Evolutionary conservation across 2,888 invertebrate genomes (phyloP).

Genomic region (Pyrrhia umbra): DNA sequence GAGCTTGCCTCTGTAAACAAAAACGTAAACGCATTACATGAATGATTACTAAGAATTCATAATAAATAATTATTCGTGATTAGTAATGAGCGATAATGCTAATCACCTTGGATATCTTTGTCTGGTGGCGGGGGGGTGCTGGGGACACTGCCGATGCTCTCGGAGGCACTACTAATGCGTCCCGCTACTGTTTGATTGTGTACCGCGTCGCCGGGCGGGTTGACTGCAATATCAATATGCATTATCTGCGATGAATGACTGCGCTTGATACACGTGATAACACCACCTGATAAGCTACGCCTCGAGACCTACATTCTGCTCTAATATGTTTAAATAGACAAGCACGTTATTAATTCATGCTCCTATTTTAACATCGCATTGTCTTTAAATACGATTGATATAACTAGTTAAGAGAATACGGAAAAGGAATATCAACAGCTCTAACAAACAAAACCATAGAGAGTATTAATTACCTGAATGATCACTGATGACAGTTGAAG

Average conservation of each 20-base stretch:
- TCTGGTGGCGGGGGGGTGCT: constrained; percentile 73
- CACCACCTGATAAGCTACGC: constrained; percentile 76
- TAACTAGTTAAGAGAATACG: neutral
- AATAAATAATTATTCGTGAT: constrained; percentile 23
- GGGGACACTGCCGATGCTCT: constrained; percentile 72
- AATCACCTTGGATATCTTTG: constrained; percentile 82
- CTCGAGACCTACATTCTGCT: constrained; percentile 64
- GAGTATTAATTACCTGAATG: constrained; percentile 76
- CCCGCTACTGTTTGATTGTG: constrained; percentile 71
- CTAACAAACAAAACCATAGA: constrained; percentile 8
- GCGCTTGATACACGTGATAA: constrained; percentile 83
- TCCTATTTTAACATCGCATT: constrained; percentile 12
- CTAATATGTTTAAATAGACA: constrained; percentile 60
- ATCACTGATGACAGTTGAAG: constrained; percentile 81
- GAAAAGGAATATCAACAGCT: constrained; percentile 18
- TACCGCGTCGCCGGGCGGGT: constrained; percentile 75
- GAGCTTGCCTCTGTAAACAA: constrained; percentile 82
- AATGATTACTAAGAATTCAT: constrained; percentile 16
- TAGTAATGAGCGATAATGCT: constrained; percentile 25
- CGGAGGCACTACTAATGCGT: constrained; percentile 72
- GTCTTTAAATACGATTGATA: neutral
- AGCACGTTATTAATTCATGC: constrained; percentile 17
- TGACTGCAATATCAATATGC: constrained; percentile 79
- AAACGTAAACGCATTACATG: constrained; percentile 30
- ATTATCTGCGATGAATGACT: constrained; percentile 81